These are phyloP conservation scores for Tetragnatha montana DNA, from an alignment of 2,888 invertebrate species.

Conservation along the genomic window DNA sequence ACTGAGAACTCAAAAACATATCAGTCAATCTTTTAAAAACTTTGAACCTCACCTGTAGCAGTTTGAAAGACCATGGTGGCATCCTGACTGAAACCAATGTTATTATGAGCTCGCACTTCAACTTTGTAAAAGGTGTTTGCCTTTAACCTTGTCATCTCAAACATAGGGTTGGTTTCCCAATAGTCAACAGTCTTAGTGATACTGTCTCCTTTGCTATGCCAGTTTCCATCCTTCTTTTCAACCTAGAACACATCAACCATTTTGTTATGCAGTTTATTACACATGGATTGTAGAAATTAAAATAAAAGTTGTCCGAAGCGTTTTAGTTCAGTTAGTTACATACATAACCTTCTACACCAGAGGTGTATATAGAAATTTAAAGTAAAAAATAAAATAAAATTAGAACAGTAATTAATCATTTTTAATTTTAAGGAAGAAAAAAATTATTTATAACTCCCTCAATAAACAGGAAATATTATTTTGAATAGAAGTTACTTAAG, in stretches of 20 bases:
- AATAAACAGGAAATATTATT: too few species aligned
- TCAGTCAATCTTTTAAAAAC: background rate
- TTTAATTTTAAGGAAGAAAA: too few species aligned
- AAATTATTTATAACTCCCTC: too few species aligned
- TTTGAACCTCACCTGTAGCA: constrained; percentile 83
- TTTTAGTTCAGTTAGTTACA: too few species aligned
- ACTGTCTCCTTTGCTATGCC: constrained; percentile 43
- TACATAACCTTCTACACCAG: too few species aligned
- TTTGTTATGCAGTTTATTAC: background rate
- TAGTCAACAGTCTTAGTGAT: constrained; percentile 45
- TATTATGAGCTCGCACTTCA: constrained; percentile 89
- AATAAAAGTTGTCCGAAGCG: too few species aligned
- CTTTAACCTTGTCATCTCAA: constrained; percentile 81
- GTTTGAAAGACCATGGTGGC: constrained; percentile 88
- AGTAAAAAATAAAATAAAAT: too few species aligned
- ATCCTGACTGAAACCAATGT: constrained; percentile 87
- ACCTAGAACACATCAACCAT: constrained; percentile 34
- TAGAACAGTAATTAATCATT: too few species aligned
- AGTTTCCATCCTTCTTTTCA: constrained; percentile 52
- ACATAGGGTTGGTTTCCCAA: constrained; percentile 67
- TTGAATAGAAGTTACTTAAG: too few species aligned
- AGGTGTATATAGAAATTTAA: too few species aligned
- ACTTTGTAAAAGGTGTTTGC: constrained; percentile 90
- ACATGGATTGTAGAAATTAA: too few species aligned
- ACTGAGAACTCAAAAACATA: constrained; percentile 26